Evolutionary conservation across 2,113 vertebrate species (phyloP).

Genomic region (Micronisus gabar): DNA sequence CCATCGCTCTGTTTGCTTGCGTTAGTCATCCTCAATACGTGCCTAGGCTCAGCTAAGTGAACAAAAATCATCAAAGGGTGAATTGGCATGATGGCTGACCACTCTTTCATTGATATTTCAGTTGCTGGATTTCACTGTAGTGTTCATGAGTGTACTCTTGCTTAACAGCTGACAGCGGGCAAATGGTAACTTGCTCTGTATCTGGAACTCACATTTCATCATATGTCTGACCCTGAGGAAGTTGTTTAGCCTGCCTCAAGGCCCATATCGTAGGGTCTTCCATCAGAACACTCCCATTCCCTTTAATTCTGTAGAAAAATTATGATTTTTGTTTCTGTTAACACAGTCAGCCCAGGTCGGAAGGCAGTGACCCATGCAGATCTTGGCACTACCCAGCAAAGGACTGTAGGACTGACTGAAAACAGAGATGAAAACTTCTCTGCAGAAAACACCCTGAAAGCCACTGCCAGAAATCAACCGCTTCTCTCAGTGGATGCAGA

Average conservation of each 20-base stretch:
- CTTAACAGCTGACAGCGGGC: accelerated
- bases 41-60: background rate
- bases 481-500: constrained; percentile 35
- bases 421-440: background rate
- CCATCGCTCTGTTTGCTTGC: background rate
- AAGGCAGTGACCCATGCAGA: constrained; percentile 75
- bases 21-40: background rate
- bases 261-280: background rate
- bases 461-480: constrained; percentile 25
- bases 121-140: background rate
- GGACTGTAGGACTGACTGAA: constrained; percentile 13
- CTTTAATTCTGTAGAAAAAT: background rate
- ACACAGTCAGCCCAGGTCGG: constrained; percentile 78
- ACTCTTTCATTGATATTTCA: background rate
- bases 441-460: constrained; percentile 64
- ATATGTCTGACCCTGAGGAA: background rate
- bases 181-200: background rate
- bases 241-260: background rate
- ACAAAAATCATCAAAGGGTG: background rate
- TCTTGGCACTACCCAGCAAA: constrained; percentile 30
- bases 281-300: background rate
- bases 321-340: background rate
- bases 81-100: background rate
- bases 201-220: background rate
- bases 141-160: background rate